Evolutionary conservation across 2,888 invertebrate genomes (phyloP).

Genomic region (Sarcophaga subvicina): DNA sequence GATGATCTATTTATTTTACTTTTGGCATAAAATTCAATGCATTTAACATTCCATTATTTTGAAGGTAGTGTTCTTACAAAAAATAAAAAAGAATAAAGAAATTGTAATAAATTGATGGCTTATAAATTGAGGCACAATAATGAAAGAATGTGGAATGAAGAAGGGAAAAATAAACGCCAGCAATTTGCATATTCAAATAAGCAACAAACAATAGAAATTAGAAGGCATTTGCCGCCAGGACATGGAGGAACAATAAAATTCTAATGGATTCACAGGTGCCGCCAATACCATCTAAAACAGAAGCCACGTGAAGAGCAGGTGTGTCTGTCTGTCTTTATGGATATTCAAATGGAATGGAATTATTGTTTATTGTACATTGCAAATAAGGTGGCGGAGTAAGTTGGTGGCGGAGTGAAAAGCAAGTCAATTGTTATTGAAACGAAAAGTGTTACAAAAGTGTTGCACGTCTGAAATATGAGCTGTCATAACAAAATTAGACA

Average conservation of each 20-base stretch:
- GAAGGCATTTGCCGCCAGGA: constrained; percentile 14
- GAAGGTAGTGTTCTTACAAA: constrained; percentile 5
- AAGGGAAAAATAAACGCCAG: not conserved
- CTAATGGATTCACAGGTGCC: constrained; percentile 14
- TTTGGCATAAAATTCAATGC: not conserved
- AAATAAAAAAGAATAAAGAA: constrained; percentile 43
- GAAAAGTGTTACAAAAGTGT: constrained; percentile 65
- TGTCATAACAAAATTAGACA: constrained; percentile 68
- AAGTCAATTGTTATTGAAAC: constrained; percentile 48
- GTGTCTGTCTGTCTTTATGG: not conserved
- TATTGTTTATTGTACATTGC: not conserved
- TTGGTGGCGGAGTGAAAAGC: not conserved
- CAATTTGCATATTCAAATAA: constrained; percentile 53
- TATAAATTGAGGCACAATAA: constrained; percentile 61
- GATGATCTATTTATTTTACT: no score
- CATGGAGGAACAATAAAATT: constrained; percentile 28
- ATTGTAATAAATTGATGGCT: constrained; percentile 59
- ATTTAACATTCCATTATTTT: not conserved
- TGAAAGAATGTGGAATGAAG: not conserved
- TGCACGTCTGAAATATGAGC: constrained; percentile 67
- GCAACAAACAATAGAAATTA: constrained; percentile 49
- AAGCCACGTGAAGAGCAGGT: not conserved
- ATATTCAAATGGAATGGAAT: not conserved
- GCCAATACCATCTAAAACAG: not conserved
- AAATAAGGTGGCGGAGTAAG: not conserved